These are phyloP conservation scores for Euproctis similis DNA, from an alignment of 2,888 invertebrate species.

Conservation along the genomic window DNA sequence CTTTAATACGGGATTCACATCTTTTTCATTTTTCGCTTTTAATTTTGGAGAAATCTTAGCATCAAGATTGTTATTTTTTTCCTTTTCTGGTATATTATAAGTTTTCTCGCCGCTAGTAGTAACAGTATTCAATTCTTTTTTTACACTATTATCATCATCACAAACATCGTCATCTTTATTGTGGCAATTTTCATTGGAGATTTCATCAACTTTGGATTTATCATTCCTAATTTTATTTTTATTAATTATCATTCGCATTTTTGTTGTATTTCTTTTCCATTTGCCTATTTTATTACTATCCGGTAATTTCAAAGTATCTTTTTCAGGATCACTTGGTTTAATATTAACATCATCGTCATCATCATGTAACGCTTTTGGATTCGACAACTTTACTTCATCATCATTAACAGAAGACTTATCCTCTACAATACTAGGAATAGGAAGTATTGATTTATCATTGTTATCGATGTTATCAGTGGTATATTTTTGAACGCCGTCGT, in stretches of 20 bases:
- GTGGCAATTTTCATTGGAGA: neutral
- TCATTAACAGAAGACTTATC: too few relatives aligned
- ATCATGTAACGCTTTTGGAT: too few relatives aligned
- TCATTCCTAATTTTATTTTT: neutral
- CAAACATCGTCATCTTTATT: neutral
- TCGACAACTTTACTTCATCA: too few relatives aligned
- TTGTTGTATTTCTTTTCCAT: neutral
- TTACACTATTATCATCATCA: neutral
- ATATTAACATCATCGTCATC: neutral
- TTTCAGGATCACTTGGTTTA: neutral
- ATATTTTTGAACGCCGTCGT: too few relatives aligned
- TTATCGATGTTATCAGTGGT: too few relatives aligned
- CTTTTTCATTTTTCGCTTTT: neutral
- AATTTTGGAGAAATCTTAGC: neutral
- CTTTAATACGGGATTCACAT: too few relatives aligned
- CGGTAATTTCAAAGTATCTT: neutral
- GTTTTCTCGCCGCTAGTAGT: neutral
- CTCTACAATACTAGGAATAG: too few relatives aligned
- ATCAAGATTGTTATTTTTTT: neutral
- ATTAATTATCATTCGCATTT: constrained; percentile 1
- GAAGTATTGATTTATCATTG: too few relatives aligned
- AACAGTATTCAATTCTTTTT: neutral
- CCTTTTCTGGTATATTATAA: neutral
- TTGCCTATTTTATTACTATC: neutral
- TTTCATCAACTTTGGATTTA: neutral